Base-by-base conservation (phyloP, 1,140 invertebrate genomes). In the Neodiprion virginianus region DNA sequence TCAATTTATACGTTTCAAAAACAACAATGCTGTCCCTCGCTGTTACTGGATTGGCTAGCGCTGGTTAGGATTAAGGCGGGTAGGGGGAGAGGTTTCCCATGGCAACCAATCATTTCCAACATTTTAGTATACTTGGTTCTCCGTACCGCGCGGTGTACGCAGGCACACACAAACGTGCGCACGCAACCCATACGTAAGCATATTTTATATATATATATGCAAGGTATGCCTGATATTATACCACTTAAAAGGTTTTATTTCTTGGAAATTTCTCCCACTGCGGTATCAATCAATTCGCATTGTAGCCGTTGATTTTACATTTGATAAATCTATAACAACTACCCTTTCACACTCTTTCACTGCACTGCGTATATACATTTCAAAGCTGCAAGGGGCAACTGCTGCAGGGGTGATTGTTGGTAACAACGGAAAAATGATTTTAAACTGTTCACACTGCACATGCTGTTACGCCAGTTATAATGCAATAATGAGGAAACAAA, bases 1-100 rank as follows among this genome's bases (percentile, higher is more conserved):
- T 61, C 53, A 61, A 61, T 61, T 61, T 61, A 61, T 61, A 61
- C 53, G 53, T 61, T 61, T 61, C 53, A 61, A 61, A 61, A 61
- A 61, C 53, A 61, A 61, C 53, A 61, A 61, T 61, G 53, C 53
- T 61, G 53, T 61, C 53, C 53, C 53, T 61, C 53, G 53, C 53
- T 61, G 53, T 61, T 61, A 61, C 8, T 8, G 53, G 53, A 61
- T 61, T 61, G 53, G 53, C 53, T 17, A 61, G n/a, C 11, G 53
- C 8, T 40, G 28, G 53, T 61, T 14, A 17, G 53, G n/a, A 61
- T 61, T 40, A 17, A 61, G 53, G 53, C 8, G 53, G 53, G 53
- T 40, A 40, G 28, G 28, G 28, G 28, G 28, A 40, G 28, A 40
- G 53, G 53, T 9, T 12, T 14, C 53, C 53, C 53, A 17, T 61